phyloP scores from a whole-genome alignment of 2,888 invertebrate species.

The Diogma glabrata region DNA sequence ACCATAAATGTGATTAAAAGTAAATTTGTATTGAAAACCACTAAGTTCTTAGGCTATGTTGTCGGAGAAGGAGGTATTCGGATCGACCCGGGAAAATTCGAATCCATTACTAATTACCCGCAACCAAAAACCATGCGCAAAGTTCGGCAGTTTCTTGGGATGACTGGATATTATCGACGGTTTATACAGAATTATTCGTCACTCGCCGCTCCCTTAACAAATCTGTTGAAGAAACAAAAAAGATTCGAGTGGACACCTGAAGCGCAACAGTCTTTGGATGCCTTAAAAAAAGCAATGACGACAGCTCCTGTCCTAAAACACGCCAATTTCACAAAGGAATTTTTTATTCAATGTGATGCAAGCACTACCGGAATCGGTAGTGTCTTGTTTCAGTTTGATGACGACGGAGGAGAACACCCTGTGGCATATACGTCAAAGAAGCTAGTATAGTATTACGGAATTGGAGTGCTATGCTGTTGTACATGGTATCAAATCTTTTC shows the following conservation, averaged over 20 bases:
- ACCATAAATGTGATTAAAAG: neutral
- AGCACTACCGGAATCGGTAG: neutral
- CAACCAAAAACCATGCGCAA: too few species aligned
- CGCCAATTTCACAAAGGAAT: too few species aligned
- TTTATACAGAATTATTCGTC: too few species aligned
- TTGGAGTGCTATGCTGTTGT: neutral
- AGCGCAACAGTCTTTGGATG: constrained; percentile 11
- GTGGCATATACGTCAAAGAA: neutral
- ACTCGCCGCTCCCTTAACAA: constrained; percentile 13
- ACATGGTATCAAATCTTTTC: neutral
- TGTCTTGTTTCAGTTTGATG: neutral
- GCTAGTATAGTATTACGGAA: too few species aligned
- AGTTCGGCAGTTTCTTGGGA: too few species aligned
- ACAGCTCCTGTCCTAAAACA: neutral
- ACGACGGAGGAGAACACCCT: neutral
- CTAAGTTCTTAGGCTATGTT: too few species aligned
- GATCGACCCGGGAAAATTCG: too few species aligned
- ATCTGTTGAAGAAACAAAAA: constrained; percentile 12
- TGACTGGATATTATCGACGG: too few species aligned
- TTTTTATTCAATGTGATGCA: neutral
- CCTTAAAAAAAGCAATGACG: constrained; percentile 10
- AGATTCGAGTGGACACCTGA: constrained; percentile 13
- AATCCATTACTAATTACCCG: too few species aligned
- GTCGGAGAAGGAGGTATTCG: too few species aligned
- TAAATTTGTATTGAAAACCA: too few species aligned